These are phyloP conservation scores for Cliona cf. orientalis DNA, from an alignment of 37 sponge, comb jelly and placozoan species.

Conservation along the genomic window DNA sequence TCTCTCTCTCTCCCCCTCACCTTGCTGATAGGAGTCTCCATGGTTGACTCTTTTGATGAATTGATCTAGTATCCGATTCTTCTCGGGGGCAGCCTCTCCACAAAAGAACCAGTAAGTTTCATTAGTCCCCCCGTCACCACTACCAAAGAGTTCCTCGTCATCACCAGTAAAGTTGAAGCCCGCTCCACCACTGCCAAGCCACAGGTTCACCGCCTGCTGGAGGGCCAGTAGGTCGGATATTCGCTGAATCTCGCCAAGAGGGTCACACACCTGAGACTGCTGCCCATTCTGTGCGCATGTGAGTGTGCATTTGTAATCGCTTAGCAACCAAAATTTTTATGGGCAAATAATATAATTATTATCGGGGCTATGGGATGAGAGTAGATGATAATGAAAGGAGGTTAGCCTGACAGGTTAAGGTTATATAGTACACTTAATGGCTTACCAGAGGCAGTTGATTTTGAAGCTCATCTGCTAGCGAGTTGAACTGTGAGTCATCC, in stretches of 20 bases:
- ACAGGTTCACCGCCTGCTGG: background rate
- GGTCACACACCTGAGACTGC: background rate
- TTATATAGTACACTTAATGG: background rate
- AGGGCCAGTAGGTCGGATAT: slow-evolving; percentile 7
- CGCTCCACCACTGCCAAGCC: background rate
- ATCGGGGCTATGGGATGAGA: too few species aligned
- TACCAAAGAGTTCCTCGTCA: background rate
- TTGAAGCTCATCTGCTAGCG: slow-evolving; percentile 6
- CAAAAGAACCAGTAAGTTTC: slow-evolving; percentile 2
- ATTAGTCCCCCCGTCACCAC: background rate
- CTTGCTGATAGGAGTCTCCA: slow-evolving; percentile 5
- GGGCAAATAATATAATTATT: too few species aligned
- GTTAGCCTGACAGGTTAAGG: background rate
- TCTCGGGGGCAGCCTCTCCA: background rate
- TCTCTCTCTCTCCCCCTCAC: too few species aligned
- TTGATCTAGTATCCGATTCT: background rate
- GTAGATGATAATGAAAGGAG: background rate
- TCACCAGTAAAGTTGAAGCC: background rate
- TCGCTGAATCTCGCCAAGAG: background rate
- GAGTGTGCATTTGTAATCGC: too few species aligned
- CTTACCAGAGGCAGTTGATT: slow-evolving; percentile 10
- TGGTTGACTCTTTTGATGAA: background rate
- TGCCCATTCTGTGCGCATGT: background rate
- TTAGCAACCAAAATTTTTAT: too few species aligned
- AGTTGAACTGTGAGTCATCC: slow-evolving; percentile 5